Percentiles rank a stretch among this genome's conserved stretches.
Conservation (phyloP, 30 jellyfish, hydroid and myxozoan genomes). For the Aurelia sp. region DNA sequence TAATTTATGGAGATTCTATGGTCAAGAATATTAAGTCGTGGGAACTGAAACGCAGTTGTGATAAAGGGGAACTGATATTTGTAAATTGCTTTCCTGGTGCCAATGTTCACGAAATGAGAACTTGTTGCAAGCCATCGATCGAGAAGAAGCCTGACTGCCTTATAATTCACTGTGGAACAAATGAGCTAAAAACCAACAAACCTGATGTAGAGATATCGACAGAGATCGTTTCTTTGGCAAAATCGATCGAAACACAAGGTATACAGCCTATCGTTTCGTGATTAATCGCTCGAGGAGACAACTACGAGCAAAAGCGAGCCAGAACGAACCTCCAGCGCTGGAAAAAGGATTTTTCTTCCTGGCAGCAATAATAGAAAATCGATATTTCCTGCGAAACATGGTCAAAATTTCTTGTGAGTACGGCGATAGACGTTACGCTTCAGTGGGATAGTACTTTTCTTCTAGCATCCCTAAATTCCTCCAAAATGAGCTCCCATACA, state of each 20-base stretch:
- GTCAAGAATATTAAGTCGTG: constrained; percentile 5
- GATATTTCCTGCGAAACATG: too few species aligned
- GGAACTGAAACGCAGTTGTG: constrained; percentile 10
- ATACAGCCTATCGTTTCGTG: constrained; percentile 12
- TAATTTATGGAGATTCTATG: constrained; percentile 10
- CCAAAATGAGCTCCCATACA: too few species aligned
- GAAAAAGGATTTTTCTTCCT: too few species aligned
- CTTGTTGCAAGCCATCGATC: constrained; percentile 15
- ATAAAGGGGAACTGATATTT: constrained; percentile 4
- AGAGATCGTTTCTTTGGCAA: constrained; percentile 7
- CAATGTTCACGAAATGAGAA: constrained; percentile 15
- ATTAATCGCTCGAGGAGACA: constrained; percentile 30
- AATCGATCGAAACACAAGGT: constrained; percentile 11
- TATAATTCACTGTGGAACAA: constrained; percentile 15
- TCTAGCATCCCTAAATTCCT: too few species aligned
- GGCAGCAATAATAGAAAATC: too few species aligned
- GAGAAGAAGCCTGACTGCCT: constrained; percentile 29
- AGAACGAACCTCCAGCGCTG: constrained; percentile 38
- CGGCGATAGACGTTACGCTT: too few species aligned
- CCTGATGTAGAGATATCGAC: constrained; percentile 13
- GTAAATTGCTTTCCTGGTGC: constrained; percentile 25
- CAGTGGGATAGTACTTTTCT: too few species aligned
- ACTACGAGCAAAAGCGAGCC: constrained; percentile 29
- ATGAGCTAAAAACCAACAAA: constrained; percentile 20
- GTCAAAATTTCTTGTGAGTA: too few species aligned